Base-by-base conservation (phyloP, 30 jellyfish, hydroid and myxozoan genomes). In the Sanderia malayensis region DNA sequence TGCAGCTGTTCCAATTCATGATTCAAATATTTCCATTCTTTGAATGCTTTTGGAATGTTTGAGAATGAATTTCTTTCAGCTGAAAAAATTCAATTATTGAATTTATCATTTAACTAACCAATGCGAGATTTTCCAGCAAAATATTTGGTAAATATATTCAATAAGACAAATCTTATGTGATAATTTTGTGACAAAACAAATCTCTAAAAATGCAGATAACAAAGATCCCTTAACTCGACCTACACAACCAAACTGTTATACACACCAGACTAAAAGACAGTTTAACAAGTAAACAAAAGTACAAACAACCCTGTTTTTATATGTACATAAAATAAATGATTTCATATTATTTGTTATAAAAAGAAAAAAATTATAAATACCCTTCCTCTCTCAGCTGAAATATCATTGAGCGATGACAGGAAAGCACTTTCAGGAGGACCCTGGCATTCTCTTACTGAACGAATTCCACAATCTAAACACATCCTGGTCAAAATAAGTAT, bases 1-100 rank as follows among this genome's bases (percentile, higher is more conserved):
- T 37, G 52, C 52, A 37, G 52, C 52, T 37, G 52, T 37, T 37
- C 52, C 52, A 37, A 37, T 37, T 37, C 52, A 37, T 37, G 52
- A 37, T 37, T 37, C 52, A 37, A 37, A 37, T 37, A 37, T 37
- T 37, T 37, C 52, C 52, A 37, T 37, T 37, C 52, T 37, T 37
- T 37, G 52, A 37, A 37, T 37, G 52, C 52, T 37, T 37, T 37
- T 37, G 52, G 52, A 37, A 37, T 37, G 52, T 37, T 13, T 37
- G 52, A 37, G 52, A 37, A 37, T 37, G 52, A 37, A 37, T 37
- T 37, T 37, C 52, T 37, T 37, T 37, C 10, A 37, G 52, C 52
- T 37, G 52, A 37, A 37, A 37, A 37, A 37, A 37, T 37, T 37
- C 6, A 37, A 37, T 37, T 37, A 37, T 37, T 37, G 10, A 37